Percentiles rank a stretch among this genome's conserved stretches.
Conservation (phyloP, 2,113 vertebrate species). For the Vicugna pacos region DNA sequence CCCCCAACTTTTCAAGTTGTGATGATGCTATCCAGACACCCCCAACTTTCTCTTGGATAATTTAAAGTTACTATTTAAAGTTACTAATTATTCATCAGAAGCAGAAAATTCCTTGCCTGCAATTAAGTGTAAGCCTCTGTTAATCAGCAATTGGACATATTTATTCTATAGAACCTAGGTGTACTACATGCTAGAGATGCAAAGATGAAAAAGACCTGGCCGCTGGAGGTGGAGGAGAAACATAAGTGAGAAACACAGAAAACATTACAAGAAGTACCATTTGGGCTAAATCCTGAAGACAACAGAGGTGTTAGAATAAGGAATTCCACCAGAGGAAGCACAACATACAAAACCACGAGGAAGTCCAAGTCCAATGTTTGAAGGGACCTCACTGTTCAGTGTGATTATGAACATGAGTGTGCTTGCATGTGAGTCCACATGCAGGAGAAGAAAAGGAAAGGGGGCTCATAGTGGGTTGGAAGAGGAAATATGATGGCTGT, state of each 20-base stretch:
- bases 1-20: slow-evolving; percentile 64
- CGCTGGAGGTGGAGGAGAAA: neutral
- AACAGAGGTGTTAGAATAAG: neutral
- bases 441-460: neutral
- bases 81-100: slow-evolving; percentile 34
- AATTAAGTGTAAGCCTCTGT: neutral
- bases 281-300: neutral
- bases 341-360: neutral
- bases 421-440: neutral
- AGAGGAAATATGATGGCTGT: neutral
- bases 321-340: neutral
- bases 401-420: neutral
- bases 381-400: neutral
- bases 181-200: neutral
- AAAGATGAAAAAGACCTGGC: neutral
- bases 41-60: neutral
- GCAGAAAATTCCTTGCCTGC: neutral
- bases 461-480: neutral
- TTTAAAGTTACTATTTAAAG: neutral
- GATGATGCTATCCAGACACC: neutral
- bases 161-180: neutral
- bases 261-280: neutral
- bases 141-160: neutral
- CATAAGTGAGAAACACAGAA: neutral
- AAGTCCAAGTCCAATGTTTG: neutral